A percentile compares a stretch with the other conserved stretches of the same genome.
phyloP scores from a whole-genome alignment of 2,888 invertebrate species.

The Limnephilus rhombicus region DNA sequence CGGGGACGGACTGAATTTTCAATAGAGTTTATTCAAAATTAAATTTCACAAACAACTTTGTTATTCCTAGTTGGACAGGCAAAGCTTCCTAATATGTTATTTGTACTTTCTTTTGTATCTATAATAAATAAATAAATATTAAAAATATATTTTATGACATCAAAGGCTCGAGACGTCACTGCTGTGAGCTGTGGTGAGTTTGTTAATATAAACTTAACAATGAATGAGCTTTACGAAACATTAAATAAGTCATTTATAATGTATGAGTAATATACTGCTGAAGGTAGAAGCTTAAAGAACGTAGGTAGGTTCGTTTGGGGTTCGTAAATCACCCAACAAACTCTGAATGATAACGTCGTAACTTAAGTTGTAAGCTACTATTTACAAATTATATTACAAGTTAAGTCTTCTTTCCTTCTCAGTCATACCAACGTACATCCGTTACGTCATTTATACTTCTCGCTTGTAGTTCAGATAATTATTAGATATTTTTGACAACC shows the following conservation, averaged over 20 bases:
- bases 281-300: background rate
- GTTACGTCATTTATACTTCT: too few relatives aligned
- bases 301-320: background rate
- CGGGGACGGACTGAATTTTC: too few relatives aligned
- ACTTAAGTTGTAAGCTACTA: background rate
- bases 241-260: background rate
- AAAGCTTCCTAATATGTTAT: too few relatives aligned
- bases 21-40: too few relatives aligned
- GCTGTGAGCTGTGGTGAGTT: background rate
- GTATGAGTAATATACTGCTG: background rate
- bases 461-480: too few relatives aligned
- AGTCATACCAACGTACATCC: too few relatives aligned
- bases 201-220: background rate
- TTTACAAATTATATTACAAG: background rate
- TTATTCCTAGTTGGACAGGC: too few relatives aligned
- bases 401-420: background rate
- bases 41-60: too few relatives aligned
- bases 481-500: too few relatives aligned
- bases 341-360: background rate
- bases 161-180: background rate
- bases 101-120: too few relatives aligned
- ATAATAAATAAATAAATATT: too few relatives aligned
- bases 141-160: too few relatives aligned
- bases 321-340: background rate
- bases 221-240: background rate